Base-by-base conservation (phyloP, 2,113 vertebrate genomes). In the Festucalex cinctus region DNA sequence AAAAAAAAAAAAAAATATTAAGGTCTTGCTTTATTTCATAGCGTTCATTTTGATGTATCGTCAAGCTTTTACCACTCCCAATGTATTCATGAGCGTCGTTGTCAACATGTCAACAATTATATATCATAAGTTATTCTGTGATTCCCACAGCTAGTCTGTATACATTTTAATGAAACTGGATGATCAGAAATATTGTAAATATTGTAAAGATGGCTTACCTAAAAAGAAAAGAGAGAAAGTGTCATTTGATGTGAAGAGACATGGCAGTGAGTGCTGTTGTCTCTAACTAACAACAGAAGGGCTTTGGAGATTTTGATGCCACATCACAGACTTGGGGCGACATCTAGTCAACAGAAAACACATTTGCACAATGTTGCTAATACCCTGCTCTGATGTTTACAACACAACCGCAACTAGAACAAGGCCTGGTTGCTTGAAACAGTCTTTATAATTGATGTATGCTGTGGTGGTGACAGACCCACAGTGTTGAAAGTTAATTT, bases 331-430 rank as follows among this genome's bases (percentile, higher is more conserved):
- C 7, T 1, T 51, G 28, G 26, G n/a, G 44, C 9, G 51, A 43
- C 51, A 26, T 61, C n/a, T 62, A 63, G 68, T 71, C 6, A 9
- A 58, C 53, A 54, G 28, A 74, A 43, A 48, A 61, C 28, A 77
- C 12, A 28, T 59, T 74, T 71, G 14, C 48, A 67, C 43, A 41
- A 24, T 66, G 59, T 66, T 0, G 3, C 26, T 35, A 32, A 32
- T 10, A 6, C 56, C 19, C 36, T 36, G 44, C 48, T 68, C n/a
- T 19, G 53, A 54, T 73, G 51, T 69, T 26, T 65, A 28, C 44
- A 26, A 57, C 6, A 13, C 51, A 48, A 48, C 46, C 19, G 6
- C 10, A 36, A 22, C 28, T n/a, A n/a, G 17, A 62, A 43, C 60
- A 62, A 26, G 60, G 22, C 39, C 37, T 26, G n/a, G 39, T 39